Base-by-base conservation (phyloP, 1,140 invertebrate species). In the Euura saliciscinereae region DNA sequence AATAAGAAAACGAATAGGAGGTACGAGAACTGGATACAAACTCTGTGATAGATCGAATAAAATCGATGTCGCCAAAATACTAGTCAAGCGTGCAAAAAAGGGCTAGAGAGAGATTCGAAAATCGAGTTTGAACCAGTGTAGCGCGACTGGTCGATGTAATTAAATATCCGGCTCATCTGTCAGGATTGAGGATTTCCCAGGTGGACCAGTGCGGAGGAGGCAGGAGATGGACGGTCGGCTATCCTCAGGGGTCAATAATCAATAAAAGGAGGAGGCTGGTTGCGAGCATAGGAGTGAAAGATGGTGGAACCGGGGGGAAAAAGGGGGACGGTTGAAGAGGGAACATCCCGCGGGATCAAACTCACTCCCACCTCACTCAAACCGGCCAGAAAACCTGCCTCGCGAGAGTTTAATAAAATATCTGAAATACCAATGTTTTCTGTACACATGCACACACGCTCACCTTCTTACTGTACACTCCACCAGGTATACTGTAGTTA, bases 341-440 rank as follows among this genome's bases (percentile, higher is more conserved):
- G n/a, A 59, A 11, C 51, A 8, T 59, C 51, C 51, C 51, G 51
- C 51, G 51, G 51, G 51, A 59, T 59, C 51, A 59, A 59, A 59
- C 51, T 59, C 13, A 8, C 51, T 59, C 51, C 51, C 51, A 11
- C 51, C 10, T 28, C 73, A 66, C 46, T 66, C 28, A 73, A 43
- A 66, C 65, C 59, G 80, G 70, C 74, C 77, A 77, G 72, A 77
- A 72, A 73, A 75, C 11, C 8, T 13, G 66, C 80, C 78, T 73
- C 80, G 75, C 72, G 78, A 79, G 83, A 85, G 78, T 85, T 85
- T 84, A 84, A 86, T 85, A 86, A 85, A 86, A 86, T 85, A 85
- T 85, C 78, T 83, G 80, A 83, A 85, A 85, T 85, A 82, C 82
- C 84, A 80, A 83, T 85, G 84, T 83, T 85, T 82, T 84, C 81